Conservation (phyloP, 2,113 vertebrate genomes). For the Mastomys natalensis region DNA sequence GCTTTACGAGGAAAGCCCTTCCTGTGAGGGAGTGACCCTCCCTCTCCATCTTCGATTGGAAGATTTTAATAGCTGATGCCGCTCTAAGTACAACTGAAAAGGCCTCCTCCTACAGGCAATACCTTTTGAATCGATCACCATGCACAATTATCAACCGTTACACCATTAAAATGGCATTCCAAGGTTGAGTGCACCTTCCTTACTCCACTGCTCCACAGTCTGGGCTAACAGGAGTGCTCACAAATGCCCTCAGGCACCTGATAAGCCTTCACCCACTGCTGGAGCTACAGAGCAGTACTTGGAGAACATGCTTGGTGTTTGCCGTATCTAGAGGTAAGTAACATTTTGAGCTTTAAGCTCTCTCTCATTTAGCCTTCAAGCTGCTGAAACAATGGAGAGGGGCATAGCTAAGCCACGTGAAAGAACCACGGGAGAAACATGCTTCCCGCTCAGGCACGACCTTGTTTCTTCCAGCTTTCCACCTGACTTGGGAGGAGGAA, state of each 20-base stretch:
- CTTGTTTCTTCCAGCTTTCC: neutral
- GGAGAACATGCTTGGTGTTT: neutral
- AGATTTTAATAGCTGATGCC: neutral
- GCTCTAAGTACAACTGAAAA: neutral
- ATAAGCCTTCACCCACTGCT: rapidly evolving
- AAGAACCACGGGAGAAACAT: neutral
- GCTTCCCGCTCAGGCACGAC: neutral
- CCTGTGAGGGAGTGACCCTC: no score
- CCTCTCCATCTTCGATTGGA: neutral
- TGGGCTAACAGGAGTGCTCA: neutral
- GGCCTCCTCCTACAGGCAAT: neutral
- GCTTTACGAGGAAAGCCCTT: neutral
- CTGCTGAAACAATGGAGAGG: neutral
- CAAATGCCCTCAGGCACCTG: neutral
- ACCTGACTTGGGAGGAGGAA: neutral
- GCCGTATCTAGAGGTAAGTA: neutral
- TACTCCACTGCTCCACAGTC: neutral
- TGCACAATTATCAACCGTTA: neutral
- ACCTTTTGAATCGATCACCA: neutral
- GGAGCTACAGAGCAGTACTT: neutral
- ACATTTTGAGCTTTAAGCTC: neutral
- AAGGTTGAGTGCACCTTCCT: neutral
- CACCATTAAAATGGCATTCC: neutral
- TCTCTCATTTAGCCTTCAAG: neutral
- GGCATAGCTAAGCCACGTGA: neutral